Base-by-base conservation (phyloP, 2,113 vertebrate genomes). In the Nipponia nippon region DNA sequence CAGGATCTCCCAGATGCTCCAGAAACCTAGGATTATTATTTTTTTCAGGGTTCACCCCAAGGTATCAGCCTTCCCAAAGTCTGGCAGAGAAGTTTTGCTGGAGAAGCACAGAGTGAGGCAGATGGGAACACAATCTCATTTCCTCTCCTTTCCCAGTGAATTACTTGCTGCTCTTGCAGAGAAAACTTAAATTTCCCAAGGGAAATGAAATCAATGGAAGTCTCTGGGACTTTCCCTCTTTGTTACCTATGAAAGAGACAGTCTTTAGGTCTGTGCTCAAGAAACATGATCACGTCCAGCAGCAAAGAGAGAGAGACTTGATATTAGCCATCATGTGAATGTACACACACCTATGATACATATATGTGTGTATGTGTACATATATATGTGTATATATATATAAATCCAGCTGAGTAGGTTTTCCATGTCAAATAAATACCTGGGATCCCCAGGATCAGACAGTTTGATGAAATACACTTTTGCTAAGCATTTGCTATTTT, bases 181-280 rank as follows among this genome's bases (percentile, higher is more conserved):
- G 55, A 91, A 90, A 96, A 94, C 87, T 96, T 85, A 77, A 79
- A 89, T 93, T 91, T 95, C 89, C 81, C 81, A 47, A 80, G 87
- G 91, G 94, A 83, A 87, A 87, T 65, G 44, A 80, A 94, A 91
- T 94, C 90, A 96, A 23, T 96, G 84, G 84, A 94, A 81, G 82
- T 85, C 69, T 89, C 90, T n/a, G 52, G 75, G 92, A 77, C 79
- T 90, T 94, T 94, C 42, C 17, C 49, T 67, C 88, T 96, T 95
- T 92, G 83, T 97, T 96, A 76, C 77, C 46, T 83, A 25, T 93
- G 87, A 93, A 94, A 93, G 96, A 95, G n/a, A 73, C n/a, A 94
- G 89, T 73, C 83, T 94, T 93, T 47, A 96, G 87, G 71, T 92
- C 67, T 93, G 76, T 44, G 25, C 44, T 87, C 50, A 93, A 76